These are phyloP conservation scores for Drosophila arizonae DNA, from an alignment of 1,140 invertebrate genomes.

Conservation along the genomic window DNA sequence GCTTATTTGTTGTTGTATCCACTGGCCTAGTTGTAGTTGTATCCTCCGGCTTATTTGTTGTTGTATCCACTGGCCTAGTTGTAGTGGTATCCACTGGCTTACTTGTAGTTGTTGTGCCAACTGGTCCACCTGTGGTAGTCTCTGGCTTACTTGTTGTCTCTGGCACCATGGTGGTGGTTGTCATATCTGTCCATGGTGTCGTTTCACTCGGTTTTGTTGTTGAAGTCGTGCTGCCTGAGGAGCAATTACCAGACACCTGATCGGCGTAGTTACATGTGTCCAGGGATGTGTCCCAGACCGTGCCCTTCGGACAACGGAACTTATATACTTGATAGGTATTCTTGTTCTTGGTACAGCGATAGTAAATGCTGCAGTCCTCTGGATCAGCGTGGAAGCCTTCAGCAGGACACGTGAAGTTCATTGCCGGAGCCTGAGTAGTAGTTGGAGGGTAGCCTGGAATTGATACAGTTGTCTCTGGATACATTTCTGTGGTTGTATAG, in stretches of 20 bases:
- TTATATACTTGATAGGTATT: slow-evolving; percentile 85
- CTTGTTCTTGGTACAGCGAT: slow-evolving; percentile 86
- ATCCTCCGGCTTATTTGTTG: not conserved
- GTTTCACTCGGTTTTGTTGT: slow-evolving; percentile 40
- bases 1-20: not conserved
- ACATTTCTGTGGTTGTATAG: slow-evolving; percentile 38
- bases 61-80: not conserved
- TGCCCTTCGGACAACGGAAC: slow-evolving; percentile 86
- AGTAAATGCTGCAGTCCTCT: slow-evolving; percentile 87
- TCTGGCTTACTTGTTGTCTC: slow-evolving; percentile 40
- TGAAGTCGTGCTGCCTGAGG: slow-evolving; percentile 46
- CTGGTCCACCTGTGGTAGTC: slow-evolving; percentile 15
- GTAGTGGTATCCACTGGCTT: not conserved
- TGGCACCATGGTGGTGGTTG: slow-evolving; percentile 12
- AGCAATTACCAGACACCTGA: slow-evolving; percentile 70
- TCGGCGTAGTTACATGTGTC: slow-evolving; percentile 85
- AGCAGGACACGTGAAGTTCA: slow-evolving; percentile 57
- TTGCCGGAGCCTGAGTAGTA: slow-evolving; percentile 50
- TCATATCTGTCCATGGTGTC: slow-evolving; percentile 14
- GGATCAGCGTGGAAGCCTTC: slow-evolving; percentile 70
- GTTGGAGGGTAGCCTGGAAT: slow-evolving; percentile 47
- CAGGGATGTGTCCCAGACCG: slow-evolving; percentile 86
- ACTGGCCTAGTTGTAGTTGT: not conserved
- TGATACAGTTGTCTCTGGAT: slow-evolving; percentile 30
- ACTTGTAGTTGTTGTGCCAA: slow-evolving; percentile 41